Percentiles rank a stretch among this genome's conserved stretches.
Evolutionary conservation across 2,888 invertebrate genomes (phyloP).

Genomic region (Steromphala cineraria): DNA sequence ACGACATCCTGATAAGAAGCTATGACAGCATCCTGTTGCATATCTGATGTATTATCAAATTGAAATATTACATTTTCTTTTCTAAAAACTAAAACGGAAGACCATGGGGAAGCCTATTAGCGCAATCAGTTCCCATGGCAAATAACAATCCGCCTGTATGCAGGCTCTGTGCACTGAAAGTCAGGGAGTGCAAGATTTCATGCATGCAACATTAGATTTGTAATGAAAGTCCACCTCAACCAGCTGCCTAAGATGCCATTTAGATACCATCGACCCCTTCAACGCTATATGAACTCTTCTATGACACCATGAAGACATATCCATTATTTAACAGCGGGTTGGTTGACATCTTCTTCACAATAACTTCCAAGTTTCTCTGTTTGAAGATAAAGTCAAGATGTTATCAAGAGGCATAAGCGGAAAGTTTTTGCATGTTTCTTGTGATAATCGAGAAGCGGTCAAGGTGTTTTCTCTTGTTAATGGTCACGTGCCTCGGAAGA

Average conservation of each 20-base stretch:
- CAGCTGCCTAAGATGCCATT: neutral
- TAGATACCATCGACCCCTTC: neutral
- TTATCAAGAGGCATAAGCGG: neutral
- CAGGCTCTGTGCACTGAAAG: no score
- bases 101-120: no score
- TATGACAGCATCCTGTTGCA: no score
- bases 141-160: no score
- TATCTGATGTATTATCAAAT: no score
- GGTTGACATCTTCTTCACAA: neutral
- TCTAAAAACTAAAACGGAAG: no score
- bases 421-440: neutral
- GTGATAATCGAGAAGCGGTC: neutral
- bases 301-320: neutral
- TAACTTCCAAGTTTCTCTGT: neutral
- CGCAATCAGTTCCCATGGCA: no score
- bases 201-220: neutral
- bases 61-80: no score
- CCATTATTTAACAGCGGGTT: neutral
- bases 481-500: neutral
- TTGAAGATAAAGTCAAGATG: slow-evolving; percentile 11
- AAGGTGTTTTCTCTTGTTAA: neutral
- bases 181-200: neutral
- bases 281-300: neutral
- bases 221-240: neutral
- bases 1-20: no score